Conservation (phyloP, 64 coral and sea anemone genomes). For the Hydrozoanthus tunicans region DNA sequence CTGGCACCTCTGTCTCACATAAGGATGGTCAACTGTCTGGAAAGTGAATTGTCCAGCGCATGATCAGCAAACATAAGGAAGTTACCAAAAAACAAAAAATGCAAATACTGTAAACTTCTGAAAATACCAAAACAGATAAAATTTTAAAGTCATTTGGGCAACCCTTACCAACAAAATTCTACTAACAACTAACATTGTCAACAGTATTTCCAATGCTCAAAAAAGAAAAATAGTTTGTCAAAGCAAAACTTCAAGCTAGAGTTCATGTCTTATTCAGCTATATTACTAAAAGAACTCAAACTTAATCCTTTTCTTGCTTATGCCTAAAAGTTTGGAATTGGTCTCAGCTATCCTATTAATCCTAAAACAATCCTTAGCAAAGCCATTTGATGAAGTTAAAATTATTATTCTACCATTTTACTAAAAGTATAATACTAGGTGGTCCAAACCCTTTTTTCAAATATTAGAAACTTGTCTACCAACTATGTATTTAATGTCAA, state of each 20-base stretch:
- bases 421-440: neutral
- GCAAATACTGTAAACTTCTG: constrained; percentile 43
- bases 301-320: too few relatives aligned
- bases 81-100: constrained; percentile 5
- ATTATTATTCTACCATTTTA: neutral
- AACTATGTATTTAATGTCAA: neutral
- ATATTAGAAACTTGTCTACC: neutral
- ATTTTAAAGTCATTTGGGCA: neutral
- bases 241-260: too few relatives aligned
- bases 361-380: too few relatives aligned
- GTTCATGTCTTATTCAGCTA: too few relatives aligned
- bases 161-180: neutral
- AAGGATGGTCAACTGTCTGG: constrained; percentile 33
- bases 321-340: too few relatives aligned
- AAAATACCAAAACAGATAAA: neutral
- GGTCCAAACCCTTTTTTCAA: too few relatives aligned
- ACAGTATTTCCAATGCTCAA: too few relatives aligned
- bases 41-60: constrained; percentile 43
- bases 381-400: neutral
- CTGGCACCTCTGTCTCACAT: constrained; percentile 24
- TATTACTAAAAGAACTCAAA: too few relatives aligned
- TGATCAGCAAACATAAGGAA: constrained; percentile 54
- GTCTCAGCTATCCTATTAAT: too few relatives aligned
- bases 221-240: too few relatives aligned
- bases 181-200: neutral